Evolutionary conservation across 1,140 invertebrate genomes (phyloP), one percentile per base, ranked within the genome.

Genomic region (Pararge aegeria): DNA sequence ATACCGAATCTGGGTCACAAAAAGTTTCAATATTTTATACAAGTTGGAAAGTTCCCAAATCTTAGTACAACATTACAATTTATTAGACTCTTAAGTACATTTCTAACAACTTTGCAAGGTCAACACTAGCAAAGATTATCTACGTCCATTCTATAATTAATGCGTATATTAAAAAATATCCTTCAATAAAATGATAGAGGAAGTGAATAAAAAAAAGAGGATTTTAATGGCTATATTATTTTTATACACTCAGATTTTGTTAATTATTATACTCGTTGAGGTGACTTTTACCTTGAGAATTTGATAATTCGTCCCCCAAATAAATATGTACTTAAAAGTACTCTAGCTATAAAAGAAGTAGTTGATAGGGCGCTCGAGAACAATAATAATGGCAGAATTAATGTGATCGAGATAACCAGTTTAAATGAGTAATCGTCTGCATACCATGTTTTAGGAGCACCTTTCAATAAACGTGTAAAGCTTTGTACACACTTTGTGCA

Each of bases 321-420:
- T 10, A 30, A 5, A 7, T 30, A 30, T 7, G 5, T 7, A 10
- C 1, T 30, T 30, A 1, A 24, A 24, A 30, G 29, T 30, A 30
- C 7, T 24, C 24, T 5, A 37, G 13, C 34, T 37, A 37, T 16
- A 4, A 16, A 20, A 21, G 19, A 46, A 20, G 59, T 34, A 49
- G 64, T 62, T 54, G 19, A 66, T 61, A 61, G 51, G 51, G 50
- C 42, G 50, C 19, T 59, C 50, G 56, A 30, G 61, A 58, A 51
- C 37, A 42, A 21, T 40, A 55, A 66, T 66, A 60, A 40, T 30
- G 42, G 50, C 57, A 34, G 24, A 44, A 42, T 51, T 34, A 24
- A 44, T 61, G 46, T 40, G 19, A 12, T 38, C 46, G 53, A 16
- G 46, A 51, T 61, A 61, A 61, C 60, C 52, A 51, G 52, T 59